Evolutionary conservation across 2,888 invertebrate genomes (phyloP).

Genomic region (Nineta flava): DNA sequence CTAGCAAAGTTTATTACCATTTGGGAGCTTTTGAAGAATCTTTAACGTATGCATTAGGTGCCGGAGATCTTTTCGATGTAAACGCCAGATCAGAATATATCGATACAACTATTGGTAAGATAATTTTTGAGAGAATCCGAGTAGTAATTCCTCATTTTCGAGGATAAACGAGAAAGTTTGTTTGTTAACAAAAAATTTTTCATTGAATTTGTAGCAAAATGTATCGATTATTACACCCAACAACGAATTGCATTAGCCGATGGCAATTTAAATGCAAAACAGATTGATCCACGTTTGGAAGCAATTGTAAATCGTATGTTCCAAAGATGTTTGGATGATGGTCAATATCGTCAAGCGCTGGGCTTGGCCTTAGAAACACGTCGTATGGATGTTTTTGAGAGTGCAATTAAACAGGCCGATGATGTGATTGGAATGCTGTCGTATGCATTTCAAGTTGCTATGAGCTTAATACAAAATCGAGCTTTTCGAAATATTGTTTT

Average conservation of each 20-base stretch:
- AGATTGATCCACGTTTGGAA: conserved; percentile 70
- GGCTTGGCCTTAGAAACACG: conserved; percentile 93
- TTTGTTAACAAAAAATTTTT: not conserved
- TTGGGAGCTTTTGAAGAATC: conserved; percentile 95
- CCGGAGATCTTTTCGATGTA: conserved; percentile 88
- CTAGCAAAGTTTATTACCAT: conserved; percentile 97
- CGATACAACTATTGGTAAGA: conserved; percentile 79
- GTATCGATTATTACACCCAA: conserved; percentile 92
- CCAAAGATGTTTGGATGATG: conserved; percentile 85
- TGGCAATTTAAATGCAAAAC: conserved; percentile 45
- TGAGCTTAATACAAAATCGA: conserved; percentile 90
- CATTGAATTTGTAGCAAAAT: conserved; percentile 53
- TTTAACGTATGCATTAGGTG: conserved; percentile 90
- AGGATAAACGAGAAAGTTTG: too few species aligned
- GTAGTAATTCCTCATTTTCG: not conserved
- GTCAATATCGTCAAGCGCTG: conserved; percentile 88
- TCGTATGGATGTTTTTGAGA: conserved; percentile 92
- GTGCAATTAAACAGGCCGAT: conserved; percentile 81
- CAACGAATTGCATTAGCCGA: conserved; percentile 61
- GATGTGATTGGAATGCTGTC: conserved; percentile 80
- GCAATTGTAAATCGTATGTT: conserved; percentile 96
- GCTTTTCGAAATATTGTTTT: conserved; percentile 85
- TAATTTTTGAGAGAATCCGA: conserved; percentile 9
- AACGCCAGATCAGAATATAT: conserved; percentile 90
- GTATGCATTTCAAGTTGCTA: conserved; percentile 91